phyloP scores from a whole-genome alignment of 1,140 invertebrate species.

The Calosoma granatense region DNA sequence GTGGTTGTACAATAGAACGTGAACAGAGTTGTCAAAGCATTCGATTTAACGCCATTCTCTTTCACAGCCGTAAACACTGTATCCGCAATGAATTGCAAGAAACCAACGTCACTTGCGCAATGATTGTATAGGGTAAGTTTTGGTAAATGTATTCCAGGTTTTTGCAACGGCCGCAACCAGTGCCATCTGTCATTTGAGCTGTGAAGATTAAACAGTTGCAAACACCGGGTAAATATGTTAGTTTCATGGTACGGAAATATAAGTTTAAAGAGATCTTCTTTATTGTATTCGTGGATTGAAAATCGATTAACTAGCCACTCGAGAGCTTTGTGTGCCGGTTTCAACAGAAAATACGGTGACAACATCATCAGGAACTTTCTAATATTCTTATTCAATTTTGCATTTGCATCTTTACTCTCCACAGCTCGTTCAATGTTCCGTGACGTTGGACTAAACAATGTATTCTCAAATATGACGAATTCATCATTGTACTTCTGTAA shows the following conservation, averaged over 20 bases:
- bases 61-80: constrained; percentile 54
- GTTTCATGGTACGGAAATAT: constrained; percentile 88
- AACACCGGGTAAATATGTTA: constrained; percentile 70
- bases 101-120: constrained; percentile 52
- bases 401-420: constrained; percentile 61
- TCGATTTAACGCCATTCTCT: constrained; percentile 46
- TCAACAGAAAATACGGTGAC: constrained; percentile 79
- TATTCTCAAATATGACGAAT: constrained; percentile 63
- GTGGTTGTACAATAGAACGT: constrained; percentile 67
- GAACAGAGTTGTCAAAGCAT: constrained; percentile 55
- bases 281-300: constrained; percentile 80
- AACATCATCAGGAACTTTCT: constrained; percentile 67
- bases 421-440: constrained; percentile 71
- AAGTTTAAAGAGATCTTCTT: constrained; percentile 63
- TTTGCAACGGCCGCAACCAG: constrained; percentile 66
- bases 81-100: constrained; percentile 65
- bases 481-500: constrained; percentile 56
- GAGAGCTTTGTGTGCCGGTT: constrained; percentile 75
- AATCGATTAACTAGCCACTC: constrained; percentile 90
- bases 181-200: constrained; percentile 55
- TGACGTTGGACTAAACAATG: constrained; percentile 64
- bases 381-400: constrained; percentile 65
- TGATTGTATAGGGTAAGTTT: constrained; percentile 62
- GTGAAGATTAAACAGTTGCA: constrained; percentile 65
- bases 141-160: constrained; percentile 57